Evolutionary conservation across 2,113 vertebrate genomes (phyloP).

Genomic region (Tylochromis polylepis): DNA sequence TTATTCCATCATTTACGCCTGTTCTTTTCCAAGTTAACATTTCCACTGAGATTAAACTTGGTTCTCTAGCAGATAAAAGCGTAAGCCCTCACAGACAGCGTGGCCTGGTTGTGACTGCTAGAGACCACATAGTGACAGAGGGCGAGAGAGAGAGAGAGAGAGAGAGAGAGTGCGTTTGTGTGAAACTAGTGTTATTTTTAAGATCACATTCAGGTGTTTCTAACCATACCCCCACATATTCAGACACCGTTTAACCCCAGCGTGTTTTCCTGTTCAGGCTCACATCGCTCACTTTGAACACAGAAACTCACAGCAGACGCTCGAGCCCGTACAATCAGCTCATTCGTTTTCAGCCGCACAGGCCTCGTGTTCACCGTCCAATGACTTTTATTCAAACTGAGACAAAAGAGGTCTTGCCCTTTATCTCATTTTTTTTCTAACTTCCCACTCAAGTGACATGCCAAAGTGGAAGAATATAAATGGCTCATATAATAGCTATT

Average conservation of each 20-base stretch:
- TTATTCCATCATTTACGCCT: background rate
- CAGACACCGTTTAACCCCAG: background rate
- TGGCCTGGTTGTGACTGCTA: background rate
- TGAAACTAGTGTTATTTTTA: slow-evolving; percentile 26
- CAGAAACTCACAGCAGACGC: slow-evolving; percentile 2
- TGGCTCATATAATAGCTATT: slow-evolving; percentile 26
- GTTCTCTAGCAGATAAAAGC: background rate
- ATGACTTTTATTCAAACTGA: slow-evolving; percentile 10
- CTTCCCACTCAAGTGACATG: slow-evolving; percentile 33
- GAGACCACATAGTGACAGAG: background rate
- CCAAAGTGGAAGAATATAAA: slow-evolving; percentile 29
- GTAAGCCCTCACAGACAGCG: background rate
- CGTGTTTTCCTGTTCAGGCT: slow-evolving; percentile 1
- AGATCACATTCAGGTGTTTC: slow-evolving; percentile 23
- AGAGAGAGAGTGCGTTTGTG: background rate
- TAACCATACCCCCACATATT: background rate
- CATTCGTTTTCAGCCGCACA: slow-evolving; percentile 23
- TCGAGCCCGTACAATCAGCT: slow-evolving; percentile 9
- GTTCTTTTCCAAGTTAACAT: background rate
- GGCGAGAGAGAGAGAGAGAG: background rate
- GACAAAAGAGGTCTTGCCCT: slow-evolving; percentile 38
- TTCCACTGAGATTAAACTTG: background rate
- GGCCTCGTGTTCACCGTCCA: slow-evolving; percentile 3
- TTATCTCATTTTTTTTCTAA: slow-evolving; percentile 15
- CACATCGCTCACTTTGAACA: background rate